Base-by-base conservation (phyloP, 2,113 vertebrate genomes). In the Neoarius graeffei region DNA sequence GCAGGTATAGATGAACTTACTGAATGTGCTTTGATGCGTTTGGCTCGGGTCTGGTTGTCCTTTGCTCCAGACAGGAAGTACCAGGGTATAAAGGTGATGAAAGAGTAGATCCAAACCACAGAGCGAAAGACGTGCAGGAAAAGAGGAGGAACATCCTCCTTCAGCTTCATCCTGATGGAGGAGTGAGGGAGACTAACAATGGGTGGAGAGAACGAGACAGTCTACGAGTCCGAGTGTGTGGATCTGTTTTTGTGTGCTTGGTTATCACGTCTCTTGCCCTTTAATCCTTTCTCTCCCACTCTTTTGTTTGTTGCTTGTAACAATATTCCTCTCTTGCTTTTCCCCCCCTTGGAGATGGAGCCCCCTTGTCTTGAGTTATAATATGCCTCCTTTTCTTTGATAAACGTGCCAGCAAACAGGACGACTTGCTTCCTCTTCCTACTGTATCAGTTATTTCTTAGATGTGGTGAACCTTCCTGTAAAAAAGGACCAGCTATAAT, bases 1-100 rank as follows among this genome's bases (percentile, higher is more conserved):
- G 6, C 14, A 64, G 66, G n/a, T 4, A 74, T 5, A 5, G 20
- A n/a, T 30, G 6, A 83, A 91, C 90, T 91, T 35, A 91, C 90
- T 4, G 97, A 95, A 86, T 92, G 96, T 1, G 98, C 97, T 95
- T 98, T 99, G 82, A 97, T 92, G 88, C 95, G 94, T 48, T 95
- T 96, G 88, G 97, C 94, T 87, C 95, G 96, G 67, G 94, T 93
- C 92, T 97, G 93, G 88, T 92, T 94, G 87, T 90, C 91, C 88
- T 95, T 94, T 56, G 97, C 95, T 48, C 97, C 97, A 13, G 96
- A 97, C 74, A 99, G 93, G 88, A 99, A 94, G 94, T 97, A 98
- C 96, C 97, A 99, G 0, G 98, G 98, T 93, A 99, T 94, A 91
- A 97, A 98, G 0, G 97, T 98, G 93, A 99, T 93, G 89, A 97